These are phyloP conservation scores for Hermaeophaga mercurialis DNA, from an alignment of 2,888 invertebrate genomes.

Conservation along the genomic window DNA sequence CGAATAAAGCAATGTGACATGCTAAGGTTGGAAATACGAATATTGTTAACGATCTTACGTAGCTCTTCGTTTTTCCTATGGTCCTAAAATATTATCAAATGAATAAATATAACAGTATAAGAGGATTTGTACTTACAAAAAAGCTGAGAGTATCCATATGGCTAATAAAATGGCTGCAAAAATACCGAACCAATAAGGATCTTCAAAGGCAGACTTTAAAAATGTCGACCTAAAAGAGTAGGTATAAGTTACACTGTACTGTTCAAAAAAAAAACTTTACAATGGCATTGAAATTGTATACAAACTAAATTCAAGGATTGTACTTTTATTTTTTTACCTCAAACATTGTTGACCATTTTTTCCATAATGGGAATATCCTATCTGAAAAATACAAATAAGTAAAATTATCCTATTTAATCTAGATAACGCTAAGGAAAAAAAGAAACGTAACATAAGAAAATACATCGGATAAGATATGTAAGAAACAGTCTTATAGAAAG, in stretches of 20 bases:
- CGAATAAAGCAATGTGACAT: conserved; percentile 51
- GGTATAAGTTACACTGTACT: conserved; percentile 35
- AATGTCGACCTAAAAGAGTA: conserved; percentile 59
- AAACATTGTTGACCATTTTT: conserved; percentile 55
- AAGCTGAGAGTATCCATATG: conserved; percentile 68
- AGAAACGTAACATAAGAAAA: no score
- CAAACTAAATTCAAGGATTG: not conserved
- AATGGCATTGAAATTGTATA: no score
- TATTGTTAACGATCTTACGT: conserved; percentile 50
- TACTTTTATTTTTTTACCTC: conserved; percentile 48
- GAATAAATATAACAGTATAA: no score
- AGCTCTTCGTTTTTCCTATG: conserved; percentile 52
- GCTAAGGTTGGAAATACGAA: conserved; percentile 50
- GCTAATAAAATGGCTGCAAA: conserved; percentile 67
- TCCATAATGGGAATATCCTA: conserved; percentile 52
- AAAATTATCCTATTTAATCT: no score
- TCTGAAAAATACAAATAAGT: conserved; percentile 39
- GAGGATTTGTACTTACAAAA: conserved; percentile 61
- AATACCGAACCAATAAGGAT: conserved; percentile 69
- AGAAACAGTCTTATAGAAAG: no score
- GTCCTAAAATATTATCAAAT: conserved; percentile 46
- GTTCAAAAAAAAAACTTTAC: no score
- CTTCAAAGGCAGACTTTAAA: conserved; percentile 64
- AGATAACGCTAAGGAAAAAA: no score
- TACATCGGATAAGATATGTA: no score